Base-by-base conservation (phyloP, 2,888 invertebrate species). In the Lasioglossum morio region DNA sequence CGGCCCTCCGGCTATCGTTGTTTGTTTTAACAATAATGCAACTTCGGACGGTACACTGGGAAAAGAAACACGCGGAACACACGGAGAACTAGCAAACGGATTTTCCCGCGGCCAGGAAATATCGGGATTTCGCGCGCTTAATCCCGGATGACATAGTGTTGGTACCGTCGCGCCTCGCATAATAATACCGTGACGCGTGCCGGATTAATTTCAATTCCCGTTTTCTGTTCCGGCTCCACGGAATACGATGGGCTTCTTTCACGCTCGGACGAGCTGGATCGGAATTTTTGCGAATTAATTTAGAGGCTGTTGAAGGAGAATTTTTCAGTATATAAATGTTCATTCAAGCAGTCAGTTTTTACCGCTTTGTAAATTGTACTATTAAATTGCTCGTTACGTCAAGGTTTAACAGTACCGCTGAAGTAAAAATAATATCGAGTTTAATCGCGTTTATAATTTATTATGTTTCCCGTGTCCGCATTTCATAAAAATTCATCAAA, bases 1-100 rank as follows among this genome's bases (percentile, higher is more conserved):
- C 16, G 34, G 37, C 69, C 37, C 2, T 34, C 34, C 37, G n/a
- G 14, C 77, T 14, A 14, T 23, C 37, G 48, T 5, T 77, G 77
- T 37, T 78, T 78, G 43, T 78, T 78, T 57, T 72, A 57, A 78
- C 37, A 72, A 78, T 72, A 72, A 72, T 60, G 34, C 57, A 23
- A 72, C 72, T 34, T 34, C 37, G 16, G 46, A 23, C 30, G n/a
- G 30, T 14, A 12, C 46, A n/a, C 19, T 2, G 48, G 8, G 34
- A 77, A 46, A n/a, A 27, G 48, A 3, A 48, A 63, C 46, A 48
- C 7, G 14, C 30, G 1, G 1, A 34, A n/a, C 43, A 46, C 14
- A 48, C 14, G 34, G 30, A 30, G 77, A 37, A 69, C 77, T n/a
- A 69, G 66, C 66, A 48, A 69, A 48, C 69, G 48, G n/a, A n/a